Base-by-base conservation (phyloP, 2,797 vertebrate species). In the Spatula versicolor region DNA sequence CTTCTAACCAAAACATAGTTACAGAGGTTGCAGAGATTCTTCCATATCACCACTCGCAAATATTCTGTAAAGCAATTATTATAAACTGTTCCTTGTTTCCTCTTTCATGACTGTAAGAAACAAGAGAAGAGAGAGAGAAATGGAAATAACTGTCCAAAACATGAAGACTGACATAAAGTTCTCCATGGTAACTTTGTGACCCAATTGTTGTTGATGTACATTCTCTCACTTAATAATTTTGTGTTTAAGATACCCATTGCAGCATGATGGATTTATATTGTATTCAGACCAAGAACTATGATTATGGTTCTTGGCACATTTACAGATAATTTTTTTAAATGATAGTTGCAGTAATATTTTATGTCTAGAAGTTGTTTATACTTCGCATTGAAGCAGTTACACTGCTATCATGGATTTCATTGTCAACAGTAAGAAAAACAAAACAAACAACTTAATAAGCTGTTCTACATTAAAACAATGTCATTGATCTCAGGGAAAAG, bases 371-470 rank as follows among this genome's bases (percentile, higher is more conserved):
- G 74, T 69, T 78, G 20, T 31, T 72, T 86, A 31, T 37, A 28
- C 90, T 92, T 59, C 9, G 2, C 19, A 10, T 45, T 45, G 43
- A 45, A 45, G 43, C 43, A 45, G 43, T 45, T 45, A 52, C 21
- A 48, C 11, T 82, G 26, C 35, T 82, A 5, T 74, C 63, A 23
- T 41, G 56, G 25, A 25, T 48, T 92, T 91, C 82, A 71, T 74
- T 93, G 48, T 80, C 60, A 77, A 80, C 26, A 76, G 48, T 68
- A 63, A 85, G 43, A 89, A 80, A 94, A 93, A 76, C 52, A 84
- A 79, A 92, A 35, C 6, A 75, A 79, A 73, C 11, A 9, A 30
- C 54, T 62, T 82, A 20, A n/a, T 82, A 73, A 63, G 56, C 6
- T 74, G 25, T 54, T 83, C 48, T 74, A 9, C 67, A 58, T 68